These are phyloP conservation scores for Myanophis thanlyinensis DNA, from an alignment of 2,113 vertebrate species.

Conservation along the genomic window DNA sequence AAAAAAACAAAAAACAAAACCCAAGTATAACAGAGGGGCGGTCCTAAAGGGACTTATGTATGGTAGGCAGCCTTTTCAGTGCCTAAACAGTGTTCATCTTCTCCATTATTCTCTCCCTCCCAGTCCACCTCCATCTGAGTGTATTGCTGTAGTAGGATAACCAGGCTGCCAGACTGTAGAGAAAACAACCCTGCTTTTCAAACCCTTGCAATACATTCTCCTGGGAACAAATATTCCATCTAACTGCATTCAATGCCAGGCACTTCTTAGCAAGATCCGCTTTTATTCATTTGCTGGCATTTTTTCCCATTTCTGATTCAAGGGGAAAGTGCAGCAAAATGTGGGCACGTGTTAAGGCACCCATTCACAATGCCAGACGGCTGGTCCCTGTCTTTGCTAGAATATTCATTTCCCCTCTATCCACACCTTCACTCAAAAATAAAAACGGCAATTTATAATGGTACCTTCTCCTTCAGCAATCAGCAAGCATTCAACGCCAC, in stretches of 20 bases:
- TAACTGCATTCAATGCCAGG: background rate
- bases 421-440: background rate
- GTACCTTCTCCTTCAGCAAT: background rate
- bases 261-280: background rate
- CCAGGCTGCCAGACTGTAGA: background rate
- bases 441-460: background rate
- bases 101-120: background rate
- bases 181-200: background rate
- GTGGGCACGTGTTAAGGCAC: background rate
- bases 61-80: background rate
- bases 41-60: background rate
- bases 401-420: background rate
- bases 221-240: background rate
- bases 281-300: background rate
- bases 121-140: background rate
- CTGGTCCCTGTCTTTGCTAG: background rate
- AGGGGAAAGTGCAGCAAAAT: background rate
- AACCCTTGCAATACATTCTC: background rate
- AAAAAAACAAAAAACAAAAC: too few species aligned
- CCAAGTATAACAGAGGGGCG: background rate
- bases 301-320: background rate
- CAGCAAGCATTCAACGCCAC: background rate
- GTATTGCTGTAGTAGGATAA: background rate
- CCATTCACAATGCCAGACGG: background rate
- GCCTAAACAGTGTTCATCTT: background rate